These are phyloP conservation scores for Nannoperca australis DNA, from an alignment of 2,797 vertebrate genomes.

Conservation along the genomic window DNA sequence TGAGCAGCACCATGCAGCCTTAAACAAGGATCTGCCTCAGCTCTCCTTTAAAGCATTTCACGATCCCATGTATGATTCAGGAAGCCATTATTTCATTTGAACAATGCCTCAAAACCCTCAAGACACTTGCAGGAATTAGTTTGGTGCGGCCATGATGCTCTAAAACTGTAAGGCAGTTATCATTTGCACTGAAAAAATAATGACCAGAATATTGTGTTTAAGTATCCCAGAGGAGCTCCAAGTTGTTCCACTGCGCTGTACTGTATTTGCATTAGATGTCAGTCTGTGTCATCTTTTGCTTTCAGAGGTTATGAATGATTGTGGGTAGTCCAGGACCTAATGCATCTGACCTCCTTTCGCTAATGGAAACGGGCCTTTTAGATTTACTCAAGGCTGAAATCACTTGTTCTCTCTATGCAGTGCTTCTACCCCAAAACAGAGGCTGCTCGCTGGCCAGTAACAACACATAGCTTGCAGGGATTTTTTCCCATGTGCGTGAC, in stretches of 20 bases:
- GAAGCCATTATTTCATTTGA: constrained; percentile 77
- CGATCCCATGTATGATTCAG: constrained; percentile 76
- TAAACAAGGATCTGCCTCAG: constrained; percentile 68
- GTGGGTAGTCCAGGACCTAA: constrained; percentile 71
- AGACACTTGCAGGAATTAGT: constrained; percentile 60
- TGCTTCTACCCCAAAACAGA: constrained; percentile 66
- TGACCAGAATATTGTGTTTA: constrained; percentile 49
- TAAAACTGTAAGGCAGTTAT: constrained; percentile 32
- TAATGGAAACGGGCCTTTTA: constrained; percentile 84
- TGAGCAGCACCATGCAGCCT: constrained; percentile 54
- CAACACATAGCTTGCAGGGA: constrained; percentile 70
- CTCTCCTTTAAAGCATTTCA: constrained; percentile 72
- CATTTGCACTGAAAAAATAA: constrained; percentile 32
- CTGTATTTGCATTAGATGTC: constrained; percentile 52
- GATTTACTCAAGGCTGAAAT: constrained; percentile 83
- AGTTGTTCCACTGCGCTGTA: constrained; percentile 15
- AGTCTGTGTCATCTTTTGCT: constrained; percentile 58
- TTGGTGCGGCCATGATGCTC: constrained; percentile 46
- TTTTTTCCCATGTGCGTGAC: constrained; percentile 66
- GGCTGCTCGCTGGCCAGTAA: constrained; percentile 52
- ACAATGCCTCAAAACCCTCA: constrained; percentile 54
- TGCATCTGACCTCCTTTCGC: constrained; percentile 83
- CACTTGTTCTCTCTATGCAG: constrained; percentile 75
- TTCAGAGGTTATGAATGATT: constrained; percentile 68
- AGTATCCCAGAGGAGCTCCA: constrained; percentile 24